Conservation (phyloP, 2,888 invertebrate genomes). For the Helobdella robusta region DNA sequence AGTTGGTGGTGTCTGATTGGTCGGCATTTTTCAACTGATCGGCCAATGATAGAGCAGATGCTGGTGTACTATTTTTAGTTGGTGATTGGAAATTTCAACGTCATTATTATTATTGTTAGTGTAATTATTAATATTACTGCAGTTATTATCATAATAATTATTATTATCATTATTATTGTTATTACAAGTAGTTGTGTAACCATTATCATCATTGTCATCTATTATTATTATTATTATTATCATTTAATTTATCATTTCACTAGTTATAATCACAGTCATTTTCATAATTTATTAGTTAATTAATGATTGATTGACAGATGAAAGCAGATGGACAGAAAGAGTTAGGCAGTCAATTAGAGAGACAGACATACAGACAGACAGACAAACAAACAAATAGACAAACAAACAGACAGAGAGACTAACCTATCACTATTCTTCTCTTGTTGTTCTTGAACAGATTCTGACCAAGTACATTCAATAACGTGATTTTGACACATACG, state of each 20-base stretch:
- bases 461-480: too few species aligned
- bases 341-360: background rate
- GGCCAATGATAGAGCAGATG: background rate
- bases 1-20: background rate
- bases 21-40: background rate
- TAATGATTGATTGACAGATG: background rate
- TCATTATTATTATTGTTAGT: constrained; percentile 11
- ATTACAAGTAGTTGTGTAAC: background rate
- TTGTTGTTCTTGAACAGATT: too few species aligned
- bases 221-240: constrained; percentile 11
- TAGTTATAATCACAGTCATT: constrained; percentile 2
- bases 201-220: constrained; percentile 5
- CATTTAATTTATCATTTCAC: background rate
- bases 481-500: too few species aligned
- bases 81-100: background rate
- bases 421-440: too few species aligned
- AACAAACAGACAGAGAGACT: too few species aligned
- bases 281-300: background rate
- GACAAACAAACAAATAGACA: too few species aligned
- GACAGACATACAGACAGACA: too few species aligned
- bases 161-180: constrained; percentile 7
- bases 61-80: background rate
- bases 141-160: too few species aligned
- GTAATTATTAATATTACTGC: too few species aligned
- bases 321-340: background rate